Conservation (phyloP, 2,888 invertebrate species). For the Chloroclysta siterata region DNA sequence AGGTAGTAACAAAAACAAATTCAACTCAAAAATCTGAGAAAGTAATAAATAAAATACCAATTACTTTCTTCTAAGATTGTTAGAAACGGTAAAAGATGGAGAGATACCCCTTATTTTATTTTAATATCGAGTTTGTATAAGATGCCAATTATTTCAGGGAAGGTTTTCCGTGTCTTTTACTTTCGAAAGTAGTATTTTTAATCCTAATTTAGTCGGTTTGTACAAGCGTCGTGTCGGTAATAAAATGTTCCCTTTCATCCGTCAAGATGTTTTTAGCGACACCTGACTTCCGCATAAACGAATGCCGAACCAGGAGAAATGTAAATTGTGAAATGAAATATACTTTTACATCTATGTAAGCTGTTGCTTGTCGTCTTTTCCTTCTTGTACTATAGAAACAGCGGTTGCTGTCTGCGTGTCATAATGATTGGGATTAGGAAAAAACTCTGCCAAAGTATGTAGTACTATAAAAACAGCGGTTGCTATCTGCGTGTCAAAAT, state of each 20-base stretch:
- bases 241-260: constrained; percentile 6
- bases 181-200: background rate
- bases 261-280: background rate
- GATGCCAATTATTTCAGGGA: background rate
- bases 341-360: background rate
- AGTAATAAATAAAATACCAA: too few species aligned
- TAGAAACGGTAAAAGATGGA: too few species aligned
- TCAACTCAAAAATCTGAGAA: too few species aligned
- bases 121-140: too few species aligned
- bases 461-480: background rate
- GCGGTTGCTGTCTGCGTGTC: too few species aligned
- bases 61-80: too few species aligned
- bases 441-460: too few species aligned
- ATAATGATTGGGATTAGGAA: too few species aligned
- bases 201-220: background rate
- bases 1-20: too few species aligned
- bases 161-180: background rate
- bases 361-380: background rate
- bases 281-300: background rate
- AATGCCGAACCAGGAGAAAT: background rate
- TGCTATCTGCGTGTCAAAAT: too few species aligned
- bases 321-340: background rate
- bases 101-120: too few species aligned
- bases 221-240: background rate
- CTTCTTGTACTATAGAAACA: background rate